phyloP scores from a whole-genome alignment of 2,888 invertebrate genomes.

The Rhingia campestris region DNA sequence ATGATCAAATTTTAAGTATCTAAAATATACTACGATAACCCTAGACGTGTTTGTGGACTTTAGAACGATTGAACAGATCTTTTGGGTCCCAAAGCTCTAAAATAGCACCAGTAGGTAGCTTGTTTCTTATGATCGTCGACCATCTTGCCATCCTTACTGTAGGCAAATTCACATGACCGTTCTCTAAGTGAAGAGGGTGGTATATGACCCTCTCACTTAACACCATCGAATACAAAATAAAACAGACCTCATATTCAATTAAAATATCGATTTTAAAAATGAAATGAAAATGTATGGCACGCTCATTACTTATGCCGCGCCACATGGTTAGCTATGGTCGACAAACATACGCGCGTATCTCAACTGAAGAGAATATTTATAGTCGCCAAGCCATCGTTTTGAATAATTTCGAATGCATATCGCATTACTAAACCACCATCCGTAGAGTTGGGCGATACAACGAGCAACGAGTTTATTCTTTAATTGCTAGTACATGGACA shows the following conservation, averaged over 20 bases:
- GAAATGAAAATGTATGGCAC: conserved; percentile 67
- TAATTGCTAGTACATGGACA: conserved; percentile 47
- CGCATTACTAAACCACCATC: conserved; percentile 51
- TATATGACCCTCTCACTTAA: neutral
- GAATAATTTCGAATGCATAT: conserved; percentile 69
- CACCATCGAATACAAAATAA: neutral
- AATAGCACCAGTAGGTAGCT: neutral
- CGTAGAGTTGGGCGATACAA: conserved; percentile 5
- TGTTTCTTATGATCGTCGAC: no score
- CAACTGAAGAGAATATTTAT: conserved; percentile 30
- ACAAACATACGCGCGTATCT: neutral
- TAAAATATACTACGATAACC: no score
- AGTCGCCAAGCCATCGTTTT: conserved; percentile 56
- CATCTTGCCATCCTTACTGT: conserved; percentile 26
- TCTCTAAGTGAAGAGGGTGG: no score
- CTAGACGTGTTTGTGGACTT: no score
- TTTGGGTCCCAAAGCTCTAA: no score
- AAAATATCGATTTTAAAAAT: conserved; percentile 62
- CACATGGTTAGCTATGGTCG: neutral
- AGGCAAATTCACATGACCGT: neutral
- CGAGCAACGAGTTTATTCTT: conserved; percentile 26
- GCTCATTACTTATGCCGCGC: conserved; percentile 49
- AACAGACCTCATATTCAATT: conserved; percentile 55
- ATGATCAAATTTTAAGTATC: no score
- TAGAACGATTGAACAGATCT: no score